A percentile compares a stretch with the other conserved stretches of the same genome.
Evolutionary conservation across 2,797 vertebrate species (phyloP).

Genomic region (Hypotaenidia okinawae): DNA sequence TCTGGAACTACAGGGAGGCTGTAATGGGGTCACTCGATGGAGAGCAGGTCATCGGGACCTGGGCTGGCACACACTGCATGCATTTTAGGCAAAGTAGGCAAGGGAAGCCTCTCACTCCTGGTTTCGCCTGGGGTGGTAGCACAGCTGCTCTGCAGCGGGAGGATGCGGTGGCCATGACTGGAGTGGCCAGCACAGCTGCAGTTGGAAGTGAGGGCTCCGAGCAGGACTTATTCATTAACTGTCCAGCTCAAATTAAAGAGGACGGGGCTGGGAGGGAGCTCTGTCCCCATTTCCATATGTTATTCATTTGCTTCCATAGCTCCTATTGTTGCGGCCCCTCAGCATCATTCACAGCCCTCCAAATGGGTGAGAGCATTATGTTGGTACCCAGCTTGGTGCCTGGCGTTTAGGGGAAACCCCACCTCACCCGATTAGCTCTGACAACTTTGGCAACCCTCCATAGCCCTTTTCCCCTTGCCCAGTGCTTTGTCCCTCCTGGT

Average conservation of each 20-base stretch:
- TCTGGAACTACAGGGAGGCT: neutral
- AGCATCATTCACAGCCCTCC: neutral
- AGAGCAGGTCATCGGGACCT: too few relatives aligned
- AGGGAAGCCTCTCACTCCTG: neutral
- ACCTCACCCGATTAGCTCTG: neutral
- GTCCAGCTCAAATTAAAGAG: neutral
- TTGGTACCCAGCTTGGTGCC: neutral
- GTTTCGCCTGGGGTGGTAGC: neutral
- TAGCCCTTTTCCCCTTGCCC: neutral
- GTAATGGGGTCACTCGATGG: accelerated
- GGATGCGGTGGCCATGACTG: neutral
- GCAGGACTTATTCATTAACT: neutral
- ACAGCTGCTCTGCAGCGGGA: accelerated
- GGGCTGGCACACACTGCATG: accelerated
- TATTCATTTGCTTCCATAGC: neutral
- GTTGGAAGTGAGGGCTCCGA: neutral
- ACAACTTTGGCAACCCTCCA: neutral
- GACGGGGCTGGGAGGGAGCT: neutral
- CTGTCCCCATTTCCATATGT: neutral
- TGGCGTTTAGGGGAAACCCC: neutral
- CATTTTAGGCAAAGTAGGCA: neutral
- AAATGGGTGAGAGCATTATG: neutral
- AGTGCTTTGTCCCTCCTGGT: neutral
- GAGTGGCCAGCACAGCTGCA: neutral
- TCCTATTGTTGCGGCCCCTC: neutral